These are phyloP conservation scores for Tachysurus vachellii DNA, from an alignment of 2,113 vertebrate species.

Conservation along the genomic window DNA sequence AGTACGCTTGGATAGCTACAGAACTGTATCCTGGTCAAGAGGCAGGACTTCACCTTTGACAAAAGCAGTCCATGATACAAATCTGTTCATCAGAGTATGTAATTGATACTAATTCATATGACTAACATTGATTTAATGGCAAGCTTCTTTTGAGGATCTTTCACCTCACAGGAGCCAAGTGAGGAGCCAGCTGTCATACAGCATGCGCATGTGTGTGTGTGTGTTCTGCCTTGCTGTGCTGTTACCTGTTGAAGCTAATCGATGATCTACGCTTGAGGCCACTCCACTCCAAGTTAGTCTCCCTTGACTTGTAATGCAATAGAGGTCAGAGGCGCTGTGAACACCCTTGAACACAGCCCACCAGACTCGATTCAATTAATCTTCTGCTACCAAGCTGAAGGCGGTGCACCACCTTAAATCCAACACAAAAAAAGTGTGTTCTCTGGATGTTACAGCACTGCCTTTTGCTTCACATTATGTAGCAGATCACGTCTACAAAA, in stretches of 20 bases:
- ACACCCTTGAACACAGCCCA: not conserved
- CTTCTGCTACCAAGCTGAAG: not conserved
- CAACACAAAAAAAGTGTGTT: not conserved
- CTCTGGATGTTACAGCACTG: not conserved
- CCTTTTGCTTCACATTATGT: not conserved
- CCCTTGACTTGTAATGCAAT: not conserved
- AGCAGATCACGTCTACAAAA: not conserved
- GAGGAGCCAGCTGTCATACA: constrained; percentile 6
- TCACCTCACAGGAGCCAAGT: not conserved
- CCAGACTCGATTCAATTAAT: not conserved
- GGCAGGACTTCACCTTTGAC: not conserved
- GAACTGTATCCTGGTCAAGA: not conserved
- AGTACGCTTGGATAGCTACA: not conserved
- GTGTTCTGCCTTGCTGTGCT: not conserved
- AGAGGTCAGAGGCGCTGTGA: not conserved
- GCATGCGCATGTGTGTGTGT: not conserved
- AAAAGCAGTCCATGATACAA: not conserved
- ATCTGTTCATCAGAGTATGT: not conserved
- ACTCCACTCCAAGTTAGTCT: not conserved
- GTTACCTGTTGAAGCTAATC: not conserved
- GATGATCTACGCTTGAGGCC: not conserved
- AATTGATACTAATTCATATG: not conserved
- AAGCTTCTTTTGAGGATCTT: not conserved
- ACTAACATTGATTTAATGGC: not conserved
- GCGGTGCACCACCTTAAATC: not conserved